Conservation (phyloP, 2,888 invertebrate genomes). For the Metallyticus violacea region DNA sequence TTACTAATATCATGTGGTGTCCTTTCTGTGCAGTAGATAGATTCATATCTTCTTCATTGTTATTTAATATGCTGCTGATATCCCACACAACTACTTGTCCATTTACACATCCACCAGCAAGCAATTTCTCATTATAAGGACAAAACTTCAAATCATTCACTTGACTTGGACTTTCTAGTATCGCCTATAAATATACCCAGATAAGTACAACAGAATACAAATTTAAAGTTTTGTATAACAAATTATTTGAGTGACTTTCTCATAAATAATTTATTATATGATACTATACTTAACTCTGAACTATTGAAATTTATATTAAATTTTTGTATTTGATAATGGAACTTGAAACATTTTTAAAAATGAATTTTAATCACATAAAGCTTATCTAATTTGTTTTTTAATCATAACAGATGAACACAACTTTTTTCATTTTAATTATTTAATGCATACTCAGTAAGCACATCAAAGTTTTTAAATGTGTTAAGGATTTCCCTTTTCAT, state of each 20-base stretch:
- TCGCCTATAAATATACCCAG: constrained; percentile 40
- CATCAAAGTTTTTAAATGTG: too few relatives aligned
- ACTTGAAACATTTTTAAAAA: background rate
- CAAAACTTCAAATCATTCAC: constrained; percentile 65
- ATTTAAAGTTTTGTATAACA: too few relatives aligned
- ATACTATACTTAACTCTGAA: too few relatives aligned
- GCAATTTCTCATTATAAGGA: constrained; percentile 63
- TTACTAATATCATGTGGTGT: background rate
- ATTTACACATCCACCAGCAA: constrained; percentile 69
- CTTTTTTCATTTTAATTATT: too few relatives aligned
- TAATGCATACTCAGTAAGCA: too few relatives aligned
- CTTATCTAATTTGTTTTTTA: too few relatives aligned
- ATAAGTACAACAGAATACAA: background rate
- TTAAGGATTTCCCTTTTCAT: too few relatives aligned
- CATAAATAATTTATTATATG: too few relatives aligned
- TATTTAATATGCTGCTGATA: constrained; percentile 59
- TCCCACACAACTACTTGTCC: constrained; percentile 67
- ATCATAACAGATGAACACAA: too few relatives aligned
- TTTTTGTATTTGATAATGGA: background rate
- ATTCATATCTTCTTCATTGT: constrained; percentile 42
- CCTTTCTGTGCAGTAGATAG: background rate
- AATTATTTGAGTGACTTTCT: too few relatives aligned
- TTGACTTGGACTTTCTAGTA: constrained; percentile 63
- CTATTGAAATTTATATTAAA: too few relatives aligned
- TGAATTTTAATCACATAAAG: too few relatives aligned